phyloP scores from a whole-genome alignment of 2,888 invertebrate species.

The Malacosoma neustria region DNA sequence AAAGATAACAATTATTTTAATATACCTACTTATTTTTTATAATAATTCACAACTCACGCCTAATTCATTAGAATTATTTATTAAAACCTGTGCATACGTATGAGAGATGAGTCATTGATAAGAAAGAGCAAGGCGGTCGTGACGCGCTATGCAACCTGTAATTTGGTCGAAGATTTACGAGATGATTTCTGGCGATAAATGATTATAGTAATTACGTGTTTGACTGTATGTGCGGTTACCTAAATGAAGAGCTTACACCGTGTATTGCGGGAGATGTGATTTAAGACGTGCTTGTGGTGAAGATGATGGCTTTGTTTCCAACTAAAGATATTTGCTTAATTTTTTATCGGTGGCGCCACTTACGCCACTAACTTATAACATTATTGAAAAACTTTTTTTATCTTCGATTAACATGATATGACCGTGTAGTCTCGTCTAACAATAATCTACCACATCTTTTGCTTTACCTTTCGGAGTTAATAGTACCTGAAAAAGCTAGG shows the following conservation, averaged over 20 bases:
- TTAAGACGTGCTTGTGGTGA: slow-evolving; percentile 18
- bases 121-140: slow-evolving; percentile 43
- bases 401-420: no score
- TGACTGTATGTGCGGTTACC: slow-evolving; percentile 36
- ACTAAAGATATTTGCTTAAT: background rate
- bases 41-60: no score
- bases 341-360: background rate
- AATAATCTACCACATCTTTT: no score
- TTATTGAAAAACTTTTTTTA: no score
- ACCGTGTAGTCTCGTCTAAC: no score
- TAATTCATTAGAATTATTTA: no score
- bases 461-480: no score
- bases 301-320: background rate
- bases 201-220: slow-evolving; percentile 49
- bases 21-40: no score
- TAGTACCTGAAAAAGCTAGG: no score
- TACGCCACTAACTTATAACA: no score
- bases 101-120: slow-evolving; percentile 42
- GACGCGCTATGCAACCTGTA: slow-evolving; percentile 48
- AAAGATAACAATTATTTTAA: no score
- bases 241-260: slow-evolving; percentile 47
- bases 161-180: slow-evolving; percentile 59
- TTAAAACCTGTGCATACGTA: background rate
- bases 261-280: slow-evolving; percentile 21
- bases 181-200: slow-evolving; percentile 42